Conservation (phyloP, 1,140 invertebrate species). For the Colletes gigas region DNA sequence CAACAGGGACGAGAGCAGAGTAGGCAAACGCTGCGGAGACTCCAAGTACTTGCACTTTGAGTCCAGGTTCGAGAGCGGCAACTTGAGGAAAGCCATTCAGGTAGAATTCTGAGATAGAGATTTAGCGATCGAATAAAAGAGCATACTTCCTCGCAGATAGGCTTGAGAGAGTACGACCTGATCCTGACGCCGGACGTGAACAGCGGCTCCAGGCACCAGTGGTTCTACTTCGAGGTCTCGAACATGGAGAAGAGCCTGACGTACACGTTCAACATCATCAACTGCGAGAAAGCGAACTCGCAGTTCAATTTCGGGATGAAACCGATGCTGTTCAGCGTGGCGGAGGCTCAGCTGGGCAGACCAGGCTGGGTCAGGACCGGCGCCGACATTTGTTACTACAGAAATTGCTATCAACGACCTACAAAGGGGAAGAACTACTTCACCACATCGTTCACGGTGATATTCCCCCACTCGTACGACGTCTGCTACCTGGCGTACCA, state of each 20-base stretch:
- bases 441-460: slow-evolving; percentile 91
- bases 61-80: slow-evolving; percentile 95
- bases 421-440: slow-evolving; percentile 85
- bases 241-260: slow-evolving; percentile 87
- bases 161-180: slow-evolving; percentile 91
- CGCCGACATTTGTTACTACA: slow-evolving; percentile 91
- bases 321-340: slow-evolving; percentile 93
- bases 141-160: slow-evolving; percentile 81
- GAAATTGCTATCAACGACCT: slow-evolving; percentile 84
- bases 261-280: slow-evolving; percentile 95
- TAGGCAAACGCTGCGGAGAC: slow-evolving; percentile 80
- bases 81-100: slow-evolving; percentile 93
- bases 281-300: slow-evolving; percentile 94
- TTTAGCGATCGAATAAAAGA: too few relatives aligned
- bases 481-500: slow-evolving; percentile 95
- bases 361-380: slow-evolving; percentile 89
- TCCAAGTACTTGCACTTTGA: slow-evolving; percentile 88
- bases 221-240: slow-evolving; percentile 96
- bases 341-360: slow-evolving; percentile 85
- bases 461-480: slow-evolving; percentile 89
- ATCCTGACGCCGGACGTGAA: slow-evolving; percentile 94
- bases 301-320: slow-evolving; percentile 97
- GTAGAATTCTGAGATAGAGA: slow-evolving; percentile 77
- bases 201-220: slow-evolving; percentile 90
- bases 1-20: slow-evolving; percentile 84